Conservation (phyloP, 2,113 vertebrate species). For the Strigops habroptila region DNA sequence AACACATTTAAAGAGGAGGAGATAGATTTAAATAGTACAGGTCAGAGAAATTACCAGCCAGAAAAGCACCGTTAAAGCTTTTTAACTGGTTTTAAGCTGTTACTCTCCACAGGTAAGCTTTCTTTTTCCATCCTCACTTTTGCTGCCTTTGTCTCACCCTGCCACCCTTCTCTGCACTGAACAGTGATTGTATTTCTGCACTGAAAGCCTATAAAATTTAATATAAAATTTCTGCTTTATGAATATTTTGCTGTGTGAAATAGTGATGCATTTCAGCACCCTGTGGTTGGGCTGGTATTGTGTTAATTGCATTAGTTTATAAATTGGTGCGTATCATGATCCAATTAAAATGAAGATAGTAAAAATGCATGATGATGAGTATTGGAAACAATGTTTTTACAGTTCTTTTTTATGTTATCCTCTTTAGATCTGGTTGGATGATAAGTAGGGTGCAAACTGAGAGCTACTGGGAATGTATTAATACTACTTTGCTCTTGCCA, state of each 20-base stretch:
- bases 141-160: not conserved
- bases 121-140: not conserved
- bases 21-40: not conserved
- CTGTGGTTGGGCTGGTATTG: not conserved
- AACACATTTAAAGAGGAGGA: not conserved
- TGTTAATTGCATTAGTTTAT: not conserved
- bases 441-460: not conserved
- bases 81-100: not conserved
- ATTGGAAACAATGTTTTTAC: not conserved
- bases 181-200: slow-evolving; percentile 43
- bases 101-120: not conserved
- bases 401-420: not conserved
- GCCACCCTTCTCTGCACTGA: slow-evolving; percentile 19
- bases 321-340: not conserved
- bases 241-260: slow-evolving; percentile 15
- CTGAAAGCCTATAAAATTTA: slow-evolving; percentile 34
- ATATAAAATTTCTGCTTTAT: not conserved
- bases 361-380: not conserved
- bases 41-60: not conserved
- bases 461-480: not conserved
- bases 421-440: not conserved
- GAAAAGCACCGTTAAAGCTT: not conserved
- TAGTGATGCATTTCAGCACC: not conserved
- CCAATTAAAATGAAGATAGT: slow-evolving; percentile 38
- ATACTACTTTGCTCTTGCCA: not conserved